A percentile compares a stretch with the other conserved stretches of the same genome.
phyloP scores from a whole-genome alignment of 2,797 vertebrate genomes.

The Anguilla anguilla region DNA sequence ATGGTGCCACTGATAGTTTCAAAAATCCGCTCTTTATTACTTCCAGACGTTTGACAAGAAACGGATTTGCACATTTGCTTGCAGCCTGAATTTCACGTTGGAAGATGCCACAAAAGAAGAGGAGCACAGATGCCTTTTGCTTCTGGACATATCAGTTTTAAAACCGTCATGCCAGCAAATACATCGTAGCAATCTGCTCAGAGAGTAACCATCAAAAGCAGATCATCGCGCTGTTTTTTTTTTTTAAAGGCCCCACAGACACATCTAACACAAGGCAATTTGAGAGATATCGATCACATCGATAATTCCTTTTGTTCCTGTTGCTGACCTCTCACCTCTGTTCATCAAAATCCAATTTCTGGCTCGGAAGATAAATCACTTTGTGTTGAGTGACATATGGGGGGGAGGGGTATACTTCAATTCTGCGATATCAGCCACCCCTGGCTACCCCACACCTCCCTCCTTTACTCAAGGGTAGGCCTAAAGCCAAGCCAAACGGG shows the following conservation, averaged over 20 bases:
- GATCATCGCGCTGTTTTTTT: background rate
- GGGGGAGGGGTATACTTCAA: background rate
- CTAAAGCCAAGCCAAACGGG: background rate
- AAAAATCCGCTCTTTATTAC: conserved; percentile 18
- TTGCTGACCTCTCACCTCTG: conserved; percentile 12
- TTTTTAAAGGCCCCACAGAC: conserved; percentile 6
- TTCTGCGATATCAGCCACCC: background rate
- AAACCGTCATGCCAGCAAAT: background rate
- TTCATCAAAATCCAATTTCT: conserved; percentile 25
- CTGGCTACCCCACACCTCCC: background rate
- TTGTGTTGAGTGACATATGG: background rate
- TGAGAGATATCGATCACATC: conserved; percentile 26
- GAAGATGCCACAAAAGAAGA: background rate
- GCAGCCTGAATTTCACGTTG: background rate
- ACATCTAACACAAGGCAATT: conserved; percentile 27
- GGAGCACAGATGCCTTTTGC: background rate
- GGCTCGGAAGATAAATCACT: conserved; percentile 28
- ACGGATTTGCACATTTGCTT: background rate
- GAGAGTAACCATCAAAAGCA: conserved; percentile 6
- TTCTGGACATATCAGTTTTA: background rate
- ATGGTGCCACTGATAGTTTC: background rate
- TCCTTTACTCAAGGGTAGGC: background rate
- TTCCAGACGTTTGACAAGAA: background rate
- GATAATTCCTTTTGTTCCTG: conserved; percentile 30
- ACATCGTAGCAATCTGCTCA: background rate